phyloP scores from a whole-genome alignment of 2,113 vertebrate species.

The Cranoglanis bouderius region DNA sequence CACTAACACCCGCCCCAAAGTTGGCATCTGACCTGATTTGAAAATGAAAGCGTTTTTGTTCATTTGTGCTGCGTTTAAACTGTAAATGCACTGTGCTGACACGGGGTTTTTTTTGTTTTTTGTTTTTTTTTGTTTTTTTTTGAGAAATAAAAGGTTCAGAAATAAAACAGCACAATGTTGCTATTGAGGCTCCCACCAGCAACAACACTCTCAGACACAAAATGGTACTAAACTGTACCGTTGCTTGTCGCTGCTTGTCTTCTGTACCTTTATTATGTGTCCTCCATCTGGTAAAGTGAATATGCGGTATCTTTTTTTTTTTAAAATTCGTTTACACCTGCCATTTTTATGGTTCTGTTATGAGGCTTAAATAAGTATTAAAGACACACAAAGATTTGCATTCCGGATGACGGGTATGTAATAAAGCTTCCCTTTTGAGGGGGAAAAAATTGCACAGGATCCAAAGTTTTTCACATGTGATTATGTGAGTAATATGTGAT shows the following conservation, averaged over 20 bases:
- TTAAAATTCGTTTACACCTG: constrained; percentile 14
- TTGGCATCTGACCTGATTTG: neutral
- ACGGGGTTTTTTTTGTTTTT: neutral
- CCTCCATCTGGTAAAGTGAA: neutral
- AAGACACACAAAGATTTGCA: constrained; percentile 9
- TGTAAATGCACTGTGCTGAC: neutral
- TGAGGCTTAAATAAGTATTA: neutral
- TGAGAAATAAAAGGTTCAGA: neutral
- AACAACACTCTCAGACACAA: neutral
- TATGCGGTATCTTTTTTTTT: too few species aligned
- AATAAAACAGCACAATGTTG: constrained; percentile 30
- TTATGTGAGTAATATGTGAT: neutral
- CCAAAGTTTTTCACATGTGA: neutral
- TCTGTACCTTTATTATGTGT: constrained; percentile 2
- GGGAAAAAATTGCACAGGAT: neutral
- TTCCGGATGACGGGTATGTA: neutral
- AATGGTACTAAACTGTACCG: neutral
- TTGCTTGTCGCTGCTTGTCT: constrained; percentile 12
- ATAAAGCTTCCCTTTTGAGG: neutral
- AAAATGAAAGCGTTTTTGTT: neutral
- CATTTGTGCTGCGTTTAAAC: neutral
- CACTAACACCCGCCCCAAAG: neutral
- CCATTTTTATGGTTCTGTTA: neutral
- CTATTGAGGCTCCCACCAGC: constrained; percentile 1
- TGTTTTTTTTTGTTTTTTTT: neutral